Evolutionary conservation across 2,113 vertebrate species (phyloP).

Genomic region (Epinephelus cyanopodus): DNA sequence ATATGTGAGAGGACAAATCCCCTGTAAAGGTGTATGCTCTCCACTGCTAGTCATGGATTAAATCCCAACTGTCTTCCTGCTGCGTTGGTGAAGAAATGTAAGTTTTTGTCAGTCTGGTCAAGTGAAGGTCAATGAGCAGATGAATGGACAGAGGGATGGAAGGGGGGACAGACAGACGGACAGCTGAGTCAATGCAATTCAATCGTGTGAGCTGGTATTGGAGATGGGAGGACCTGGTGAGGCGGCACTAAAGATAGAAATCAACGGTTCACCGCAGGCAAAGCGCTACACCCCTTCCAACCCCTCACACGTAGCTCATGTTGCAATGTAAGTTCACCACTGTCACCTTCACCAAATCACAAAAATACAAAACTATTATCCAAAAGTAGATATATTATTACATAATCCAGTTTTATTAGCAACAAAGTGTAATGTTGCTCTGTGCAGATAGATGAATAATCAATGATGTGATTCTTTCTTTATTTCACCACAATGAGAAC

Average conservation of each 20-base stretch:
- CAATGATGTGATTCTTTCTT: neutral
- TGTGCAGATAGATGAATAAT: neutral
- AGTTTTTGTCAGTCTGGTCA: neutral
- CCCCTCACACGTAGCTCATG: slow-evolving; percentile 40
- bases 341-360: slow-evolving; percentile 1
- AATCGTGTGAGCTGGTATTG: slow-evolving; percentile 68
- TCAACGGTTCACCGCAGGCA: neutral
- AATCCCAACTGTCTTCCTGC: neutral
- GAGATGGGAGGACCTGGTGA: slow-evolving; percentile 55
- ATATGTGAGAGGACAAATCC: neutral
- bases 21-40: neutral
- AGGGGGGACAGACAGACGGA: slow-evolving; percentile 29
- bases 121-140: slow-evolving; percentile 11
- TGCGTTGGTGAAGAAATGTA: neutral
- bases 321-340: slow-evolving; percentile 54
- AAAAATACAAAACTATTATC: neutral
- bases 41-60: neutral
- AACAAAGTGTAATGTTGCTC: neutral
- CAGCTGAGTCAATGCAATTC: slow-evolving; percentile 85
- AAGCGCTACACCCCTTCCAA: neutral
- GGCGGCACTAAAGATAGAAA: slow-evolving; percentile 81
- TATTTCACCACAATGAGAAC: neutral
- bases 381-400: neutral
- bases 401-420: neutral
- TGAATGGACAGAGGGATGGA: slow-evolving; percentile 46